phyloP scores from a whole-genome alignment of 2,797 vertebrate species.

The Acipenser oxyrinchus region DNA sequence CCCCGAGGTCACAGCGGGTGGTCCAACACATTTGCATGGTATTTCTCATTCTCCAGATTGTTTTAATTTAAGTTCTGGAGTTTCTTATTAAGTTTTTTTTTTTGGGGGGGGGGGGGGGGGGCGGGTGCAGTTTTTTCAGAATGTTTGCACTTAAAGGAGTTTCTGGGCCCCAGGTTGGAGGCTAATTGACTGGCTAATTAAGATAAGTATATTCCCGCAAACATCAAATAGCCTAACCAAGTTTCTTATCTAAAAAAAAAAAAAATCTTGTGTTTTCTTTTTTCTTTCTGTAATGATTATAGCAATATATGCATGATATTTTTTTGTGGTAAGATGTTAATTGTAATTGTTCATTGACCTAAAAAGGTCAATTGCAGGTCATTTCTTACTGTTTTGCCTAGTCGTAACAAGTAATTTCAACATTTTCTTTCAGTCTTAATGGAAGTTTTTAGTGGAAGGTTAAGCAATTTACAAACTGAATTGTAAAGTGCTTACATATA shows the following conservation, averaged over 20 bases:
- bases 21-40: conserved; percentile 9
- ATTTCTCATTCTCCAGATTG: conserved; percentile 15
- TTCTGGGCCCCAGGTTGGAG: conserved; percentile 33
- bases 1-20: conserved; percentile 10
- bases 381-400: conserved; percentile 45
- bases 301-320: conserved; percentile 27
- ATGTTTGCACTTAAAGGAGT: conserved; percentile 22
- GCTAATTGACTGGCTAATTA: conserved; percentile 53
- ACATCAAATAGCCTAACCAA: conserved; percentile 45
- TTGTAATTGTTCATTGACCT: conserved; percentile 56
- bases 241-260: conserved; percentile 31
- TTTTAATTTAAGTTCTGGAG: conserved; percentile 19
- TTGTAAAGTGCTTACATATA: background rate
- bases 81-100: conserved; percentile 19
- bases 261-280: conserved; percentile 11
- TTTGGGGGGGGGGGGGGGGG: conserved; percentile 9
- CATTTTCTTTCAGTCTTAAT: conserved; percentile 38
- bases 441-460: conserved; percentile 33
- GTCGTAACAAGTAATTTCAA: conserved; percentile 56
- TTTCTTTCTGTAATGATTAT: conserved; percentile 16
- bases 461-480: conserved; percentile 7
- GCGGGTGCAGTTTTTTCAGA: conserved; percentile 9
- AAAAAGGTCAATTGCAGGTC: conserved; percentile 57
- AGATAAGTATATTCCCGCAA: conserved; percentile 48
- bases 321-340: conserved; percentile 49